phyloP scores from a whole-genome alignment of 2,113 vertebrate genomes.

The Rostratula benghalensis region DNA sequence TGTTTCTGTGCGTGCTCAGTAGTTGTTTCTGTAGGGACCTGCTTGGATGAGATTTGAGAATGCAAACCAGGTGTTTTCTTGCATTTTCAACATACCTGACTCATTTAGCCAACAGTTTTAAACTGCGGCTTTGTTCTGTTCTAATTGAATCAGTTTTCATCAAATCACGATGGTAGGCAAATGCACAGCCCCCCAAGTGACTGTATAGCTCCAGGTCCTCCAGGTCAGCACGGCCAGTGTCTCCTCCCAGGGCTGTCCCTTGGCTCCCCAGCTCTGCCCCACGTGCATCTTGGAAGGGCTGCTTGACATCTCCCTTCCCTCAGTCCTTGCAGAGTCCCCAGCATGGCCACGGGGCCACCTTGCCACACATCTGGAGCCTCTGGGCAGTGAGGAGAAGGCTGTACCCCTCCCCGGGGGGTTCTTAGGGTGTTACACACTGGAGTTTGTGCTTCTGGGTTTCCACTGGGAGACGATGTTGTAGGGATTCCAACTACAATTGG shows the following conservation, averaged over 20 bases:
- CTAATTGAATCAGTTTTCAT: not conserved
- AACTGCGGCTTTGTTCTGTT: not conserved
- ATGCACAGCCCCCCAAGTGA: too few relatives aligned
- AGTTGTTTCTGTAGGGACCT: not conserved
- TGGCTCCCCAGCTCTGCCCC: not conserved
- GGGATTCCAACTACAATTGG: not conserved
- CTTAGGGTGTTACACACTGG: not conserved
- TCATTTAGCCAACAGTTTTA: not conserved
- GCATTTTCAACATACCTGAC: accelerated
- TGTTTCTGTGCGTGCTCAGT: accelerated
- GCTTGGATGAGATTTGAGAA: not conserved
- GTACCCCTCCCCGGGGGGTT: accelerated
- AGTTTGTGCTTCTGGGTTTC: not conserved
- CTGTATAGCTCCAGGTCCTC: not conserved
- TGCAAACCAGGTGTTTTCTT: not conserved
- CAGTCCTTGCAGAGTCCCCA: not conserved
- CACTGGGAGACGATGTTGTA: not conserved
- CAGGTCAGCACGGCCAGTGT: not conserved
- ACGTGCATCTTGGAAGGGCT: accelerated
- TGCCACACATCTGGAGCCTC: accelerated
- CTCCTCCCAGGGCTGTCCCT: not conserved
- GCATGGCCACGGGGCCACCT: accelerated
- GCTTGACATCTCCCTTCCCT: accelerated
- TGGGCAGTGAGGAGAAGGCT: not conserved
- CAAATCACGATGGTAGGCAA: not conserved